Evolutionary conservation across 1,140 invertebrate species (phyloP), one percentile per base, ranked within the genome.

Genomic region (Drosophila oshimai): DNA sequence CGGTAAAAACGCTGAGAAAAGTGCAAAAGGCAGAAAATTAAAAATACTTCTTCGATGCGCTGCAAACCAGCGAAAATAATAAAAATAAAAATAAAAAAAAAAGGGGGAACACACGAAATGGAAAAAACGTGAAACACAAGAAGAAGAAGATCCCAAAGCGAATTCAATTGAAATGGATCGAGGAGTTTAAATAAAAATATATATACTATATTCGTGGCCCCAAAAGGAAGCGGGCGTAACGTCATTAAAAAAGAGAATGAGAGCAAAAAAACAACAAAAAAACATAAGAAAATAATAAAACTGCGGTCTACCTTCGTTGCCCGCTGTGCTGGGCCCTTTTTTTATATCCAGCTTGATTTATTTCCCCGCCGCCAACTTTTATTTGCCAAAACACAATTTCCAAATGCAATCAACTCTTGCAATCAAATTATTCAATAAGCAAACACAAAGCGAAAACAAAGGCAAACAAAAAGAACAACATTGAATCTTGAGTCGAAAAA

Each of bases 21-120:
- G 81, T 87, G 81, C 76, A 86, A 86, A 86, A 80, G 72, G 53
- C 81, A 86, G 81, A 87, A 86, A 86, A 86, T 86, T 86, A 86
- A 86, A 86, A 86, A 86, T 87, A 86, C 80, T 84, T 79, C 75
- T 69, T 67, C 54, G 78, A 62, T 67, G 76, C 51, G 42, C 58
- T n/a, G n/a, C n/a, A n/a, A 64, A 51, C 50, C 26, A 42, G 37
- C 39, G 36, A 47, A 68, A 69, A 61, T 57, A 51, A 74, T 41
- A 46, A 39, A 65, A 73, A 54, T 34, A 46, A 50, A 54, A 50
- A 45, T 9, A 39, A n/a, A 29, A 37, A 10, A 51, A 10, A 39
- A 39, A 22, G 10, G 36, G 29, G 24, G 44, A 26, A 46, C 37
- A 53, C 58, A 54, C 28, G 45, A 37, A 74, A 50, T 47, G 13